Conservation (phyloP, 2,113 vertebrate genomes). For the Callocephalon fimbriatum region DNA sequence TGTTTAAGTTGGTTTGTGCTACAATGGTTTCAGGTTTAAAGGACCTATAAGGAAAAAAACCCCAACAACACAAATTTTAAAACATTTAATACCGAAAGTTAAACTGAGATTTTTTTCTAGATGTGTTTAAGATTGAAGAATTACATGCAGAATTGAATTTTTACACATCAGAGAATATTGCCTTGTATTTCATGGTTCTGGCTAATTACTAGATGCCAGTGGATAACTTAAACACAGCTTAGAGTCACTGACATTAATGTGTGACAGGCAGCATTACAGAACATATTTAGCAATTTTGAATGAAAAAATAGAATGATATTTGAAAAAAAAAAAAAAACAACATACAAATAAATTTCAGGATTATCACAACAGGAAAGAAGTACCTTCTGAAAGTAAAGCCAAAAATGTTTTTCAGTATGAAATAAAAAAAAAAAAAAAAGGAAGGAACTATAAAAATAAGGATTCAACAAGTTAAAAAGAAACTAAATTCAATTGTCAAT, state of each 20-base stretch:
- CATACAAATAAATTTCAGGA: conserved; percentile 24
- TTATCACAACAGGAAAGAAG: conserved; percentile 19
- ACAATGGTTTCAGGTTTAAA: not conserved
- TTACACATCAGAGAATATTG: conserved; percentile 83
- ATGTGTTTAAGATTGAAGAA: conserved; percentile 64
- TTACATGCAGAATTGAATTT: conserved; percentile 76
- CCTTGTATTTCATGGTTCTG: conserved; percentile 78
- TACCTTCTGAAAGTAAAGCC: conserved; percentile 18
- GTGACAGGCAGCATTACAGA: conserved; percentile 77
- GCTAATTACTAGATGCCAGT: conserved; percentile 88
- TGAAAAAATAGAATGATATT: conserved; percentile 69
- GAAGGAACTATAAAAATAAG: not conserved
- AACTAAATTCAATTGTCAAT: conserved; percentile 20
- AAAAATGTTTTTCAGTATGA: not conserved
- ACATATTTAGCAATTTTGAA: conserved; percentile 75
- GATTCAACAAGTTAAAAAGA: conserved; percentile 66
- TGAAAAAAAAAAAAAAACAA: not conserved
- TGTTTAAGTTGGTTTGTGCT: not conserved
- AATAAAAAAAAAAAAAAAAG: conserved; percentile 25
- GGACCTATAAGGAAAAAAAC: not conserved
- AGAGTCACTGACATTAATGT: conserved; percentile 82
- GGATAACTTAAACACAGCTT: conserved; percentile 85
- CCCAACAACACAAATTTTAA: not conserved
- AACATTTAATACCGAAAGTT: conserved; percentile 46
- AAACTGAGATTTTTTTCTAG: conserved; percentile 56